Conservation (phyloP, 2,888 invertebrate genomes). For the Tenthredo amoena region DNA sequence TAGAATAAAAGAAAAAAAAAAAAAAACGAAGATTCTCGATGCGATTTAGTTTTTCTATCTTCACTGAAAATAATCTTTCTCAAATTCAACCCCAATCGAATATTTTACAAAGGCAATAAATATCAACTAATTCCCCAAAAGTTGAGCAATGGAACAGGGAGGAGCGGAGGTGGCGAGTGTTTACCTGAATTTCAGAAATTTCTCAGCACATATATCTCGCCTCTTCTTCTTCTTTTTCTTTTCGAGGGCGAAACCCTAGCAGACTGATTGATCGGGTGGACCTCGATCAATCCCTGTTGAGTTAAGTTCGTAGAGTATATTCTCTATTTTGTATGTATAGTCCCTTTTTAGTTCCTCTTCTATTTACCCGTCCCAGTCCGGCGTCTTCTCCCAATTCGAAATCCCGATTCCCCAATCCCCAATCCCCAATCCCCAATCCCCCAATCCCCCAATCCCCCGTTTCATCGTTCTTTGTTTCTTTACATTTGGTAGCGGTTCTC, state of each 20-base stretch:
- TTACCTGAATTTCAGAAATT: not conserved
- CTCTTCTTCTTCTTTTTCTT: not conserved
- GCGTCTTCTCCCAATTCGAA: not conserved
- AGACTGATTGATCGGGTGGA: constrained; percentile 63
- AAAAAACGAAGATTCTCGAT: not conserved
- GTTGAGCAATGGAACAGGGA: not conserved
- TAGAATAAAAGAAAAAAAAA: not conserved
- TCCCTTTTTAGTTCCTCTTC: constrained; percentile 23
- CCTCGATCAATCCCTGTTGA: constrained; percentile 63
- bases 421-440: not conserved
- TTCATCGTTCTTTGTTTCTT: constrained; percentile 2
- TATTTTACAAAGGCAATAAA: no score
- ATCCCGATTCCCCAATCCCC: not conserved
- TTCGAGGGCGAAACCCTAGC: not conserved
- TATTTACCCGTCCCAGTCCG: not conserved
- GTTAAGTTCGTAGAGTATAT: constrained; percentile 48
- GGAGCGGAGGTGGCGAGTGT: not conserved
- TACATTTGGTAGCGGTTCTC: not conserved
- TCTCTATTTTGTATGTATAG: constrained; percentile 60
- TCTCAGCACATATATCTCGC: not conserved
- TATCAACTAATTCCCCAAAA: not conserved
- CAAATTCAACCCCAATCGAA: no score
- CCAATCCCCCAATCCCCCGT: not conserved
- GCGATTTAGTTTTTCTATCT: no score
- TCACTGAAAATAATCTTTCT: no score